Percentiles rank a stretch among this genome's conserved stretches.
These are phyloP conservation scores for Tupaia chinensis DNA, from an alignment of 2,113 vertebrate species.

Conservation along the genomic window DNA sequence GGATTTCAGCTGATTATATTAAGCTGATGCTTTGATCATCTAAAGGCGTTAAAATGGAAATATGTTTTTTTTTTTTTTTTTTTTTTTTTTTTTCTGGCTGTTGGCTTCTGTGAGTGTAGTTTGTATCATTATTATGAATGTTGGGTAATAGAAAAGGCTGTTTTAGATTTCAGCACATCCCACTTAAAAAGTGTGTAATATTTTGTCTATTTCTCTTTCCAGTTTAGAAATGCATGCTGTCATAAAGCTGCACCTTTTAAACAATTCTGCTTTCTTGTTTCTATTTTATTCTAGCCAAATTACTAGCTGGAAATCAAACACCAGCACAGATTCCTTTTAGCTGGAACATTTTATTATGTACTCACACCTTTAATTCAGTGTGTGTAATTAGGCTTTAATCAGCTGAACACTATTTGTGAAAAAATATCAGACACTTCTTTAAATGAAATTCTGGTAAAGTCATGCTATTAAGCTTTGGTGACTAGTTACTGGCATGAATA, in stretches of 20 bases:
- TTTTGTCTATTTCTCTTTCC: conserved; percentile 15
- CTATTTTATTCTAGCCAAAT: conserved; percentile 70
- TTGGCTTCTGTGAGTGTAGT: conserved; percentile 87
- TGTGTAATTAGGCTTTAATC: conserved; percentile 83
- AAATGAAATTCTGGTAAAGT: conserved; percentile 87
- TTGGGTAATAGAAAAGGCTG: conserved; percentile 79
- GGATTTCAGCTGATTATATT: conserved; percentile 99
- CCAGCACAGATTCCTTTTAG: conserved; percentile 71
- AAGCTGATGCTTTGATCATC: conserved; percentile 99
- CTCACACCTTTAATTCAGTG: conserved; percentile 81
- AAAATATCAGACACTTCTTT: conserved; percentile 83
- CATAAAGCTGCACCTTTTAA: conserved; percentile 66
- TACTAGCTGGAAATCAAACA: conserved; percentile 72
- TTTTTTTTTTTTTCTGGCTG: conserved; percentile 87
- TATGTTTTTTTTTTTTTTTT: conserved; percentile 91
- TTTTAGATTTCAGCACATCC: conserved; percentile 82
- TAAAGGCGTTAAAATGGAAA: conserved; percentile 99
- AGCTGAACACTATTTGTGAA: conserved; percentile 84
- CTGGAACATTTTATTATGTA: conserved; percentile 70
- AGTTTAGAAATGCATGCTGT: conserved; percentile 71
- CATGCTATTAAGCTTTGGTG: conserved; percentile 91
- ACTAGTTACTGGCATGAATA: conserved; percentile 89
- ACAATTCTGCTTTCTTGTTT: conserved; percentile 78
- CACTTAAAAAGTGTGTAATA: conserved; percentile 75
- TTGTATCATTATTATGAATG: conserved; percentile 81